Conservation (phyloP, 2,888 invertebrate species). For the Ethmia dodecea region DNA sequence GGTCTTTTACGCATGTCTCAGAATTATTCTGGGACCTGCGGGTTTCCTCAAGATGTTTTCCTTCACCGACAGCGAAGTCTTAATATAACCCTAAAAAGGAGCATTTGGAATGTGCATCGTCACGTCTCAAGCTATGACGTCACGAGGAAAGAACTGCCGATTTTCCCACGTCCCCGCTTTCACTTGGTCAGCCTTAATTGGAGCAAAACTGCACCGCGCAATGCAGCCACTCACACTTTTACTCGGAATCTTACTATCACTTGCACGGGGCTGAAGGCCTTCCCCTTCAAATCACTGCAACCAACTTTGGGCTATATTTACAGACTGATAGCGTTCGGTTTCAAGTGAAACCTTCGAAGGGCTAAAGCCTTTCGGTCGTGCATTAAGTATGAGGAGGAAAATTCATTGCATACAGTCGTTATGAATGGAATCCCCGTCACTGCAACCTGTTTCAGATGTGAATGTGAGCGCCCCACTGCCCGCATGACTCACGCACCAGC, state of each 20-base stretch:
- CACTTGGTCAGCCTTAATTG: constrained; percentile 36
- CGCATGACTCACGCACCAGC: constrained; percentile 49
- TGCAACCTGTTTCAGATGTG: constrained; percentile 15
- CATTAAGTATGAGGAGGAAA: constrained; percentile 25
- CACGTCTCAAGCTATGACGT: no score
- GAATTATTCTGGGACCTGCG: no score
- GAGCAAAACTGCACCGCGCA: constrained; percentile 26
- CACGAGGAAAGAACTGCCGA: background rate
- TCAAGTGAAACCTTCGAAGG: no score
- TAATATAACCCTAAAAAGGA: no score
- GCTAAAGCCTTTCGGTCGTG: constrained; percentile 7
- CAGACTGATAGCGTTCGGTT: no score
- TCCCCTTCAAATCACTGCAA: no score
- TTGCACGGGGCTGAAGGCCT: no score
- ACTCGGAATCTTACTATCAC: constrained; percentile 37
- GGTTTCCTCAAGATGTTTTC: no score
- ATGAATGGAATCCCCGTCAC: constrained; percentile 26
- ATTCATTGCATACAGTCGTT: constrained; percentile 20
- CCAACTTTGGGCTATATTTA: no score
- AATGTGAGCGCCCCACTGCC: constrained; percentile 44
- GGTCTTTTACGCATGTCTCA: no score
- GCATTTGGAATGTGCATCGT: no score
- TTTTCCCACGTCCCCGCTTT: constrained; percentile 25
- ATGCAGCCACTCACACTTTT: constrained; percentile 19
- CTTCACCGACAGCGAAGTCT: no score